These are phyloP conservation scores for Muscicapa striata DNA, from an alignment of 2,797 vertebrate species.

Conservation along the genomic window DNA sequence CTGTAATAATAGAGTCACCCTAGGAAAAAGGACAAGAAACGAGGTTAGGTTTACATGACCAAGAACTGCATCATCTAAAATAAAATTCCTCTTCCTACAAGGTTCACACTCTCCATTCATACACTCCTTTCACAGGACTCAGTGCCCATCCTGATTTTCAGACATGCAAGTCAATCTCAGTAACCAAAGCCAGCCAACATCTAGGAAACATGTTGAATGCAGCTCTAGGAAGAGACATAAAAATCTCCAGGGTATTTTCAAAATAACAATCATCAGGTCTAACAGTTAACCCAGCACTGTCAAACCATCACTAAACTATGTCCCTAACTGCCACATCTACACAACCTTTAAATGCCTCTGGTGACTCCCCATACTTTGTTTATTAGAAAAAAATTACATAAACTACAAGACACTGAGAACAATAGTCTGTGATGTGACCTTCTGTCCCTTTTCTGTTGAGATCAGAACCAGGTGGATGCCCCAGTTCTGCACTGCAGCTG, in stretches of 20 bases:
- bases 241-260: neutral
- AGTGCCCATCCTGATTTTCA: neutral
- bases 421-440: neutral
- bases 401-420: neutral
- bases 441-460: neutral
- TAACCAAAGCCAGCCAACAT: neutral
- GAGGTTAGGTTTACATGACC: neutral
- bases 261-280: neutral
- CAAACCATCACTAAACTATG: neutral
- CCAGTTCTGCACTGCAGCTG: slow-evolving; percentile 3
- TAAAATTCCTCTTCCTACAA: neutral
- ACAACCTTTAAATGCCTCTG: neutral
- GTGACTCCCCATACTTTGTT: neutral
- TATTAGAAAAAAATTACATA: neutral
- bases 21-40: slow-evolving; percentile 61
- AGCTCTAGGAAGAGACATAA: neutral
- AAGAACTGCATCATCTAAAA: neutral
- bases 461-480: slow-evolving; percentile 52
- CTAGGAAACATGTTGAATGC: accelerated
- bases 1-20: slow-evolving; percentile 91
- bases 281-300: neutral
- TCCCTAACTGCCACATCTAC: neutral
- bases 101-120: neutral
- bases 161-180: neutral
- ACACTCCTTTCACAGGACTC: neutral